phyloP scores from a whole-genome alignment of 2,797 vertebrate genomes.

The Eulemur mongoz region DNA sequence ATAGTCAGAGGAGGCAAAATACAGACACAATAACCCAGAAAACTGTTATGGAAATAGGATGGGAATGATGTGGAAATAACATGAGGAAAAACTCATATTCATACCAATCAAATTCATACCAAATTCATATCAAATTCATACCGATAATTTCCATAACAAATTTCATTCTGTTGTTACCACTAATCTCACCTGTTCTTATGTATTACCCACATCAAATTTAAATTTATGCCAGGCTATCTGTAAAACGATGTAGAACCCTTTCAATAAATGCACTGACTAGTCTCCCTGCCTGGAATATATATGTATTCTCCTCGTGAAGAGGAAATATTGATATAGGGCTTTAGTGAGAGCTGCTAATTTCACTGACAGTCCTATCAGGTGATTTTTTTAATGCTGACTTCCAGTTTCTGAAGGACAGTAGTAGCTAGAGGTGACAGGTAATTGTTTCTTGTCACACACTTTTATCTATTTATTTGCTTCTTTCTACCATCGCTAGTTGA shows the following conservation, averaged over 20 bases:
- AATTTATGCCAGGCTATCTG: not conserved
- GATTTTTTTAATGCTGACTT: slow-evolving; percentile 38
- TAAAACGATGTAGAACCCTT: not conserved
- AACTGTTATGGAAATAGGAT: not conserved
- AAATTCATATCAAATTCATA: not conserved
- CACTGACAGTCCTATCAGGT: not conserved
- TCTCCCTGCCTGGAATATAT: not conserved
- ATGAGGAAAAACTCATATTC: not conserved
- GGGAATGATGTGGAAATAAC: not conserved
- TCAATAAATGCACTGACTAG: not conserved
- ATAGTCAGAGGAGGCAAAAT: slow-evolving; percentile 16
- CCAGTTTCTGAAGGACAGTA: not conserved
- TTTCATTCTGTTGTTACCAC: not conserved
- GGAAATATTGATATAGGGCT: not conserved
- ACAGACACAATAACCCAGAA: not conserved
- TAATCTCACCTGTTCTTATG: not conserved
- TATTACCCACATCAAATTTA: not conserved
- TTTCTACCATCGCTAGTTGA: not conserved
- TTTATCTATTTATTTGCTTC: slow-evolving; percentile 47
- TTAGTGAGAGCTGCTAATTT: not conserved
- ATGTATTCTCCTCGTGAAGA: not conserved
- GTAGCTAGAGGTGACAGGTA: not conserved
- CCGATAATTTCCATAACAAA: not conserved
- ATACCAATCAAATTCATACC: no score
- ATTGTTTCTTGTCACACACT: slow-evolving; percentile 21